phyloP scores from a whole-genome alignment of 1,140 invertebrate species.

The Popillia japonica region DNA sequence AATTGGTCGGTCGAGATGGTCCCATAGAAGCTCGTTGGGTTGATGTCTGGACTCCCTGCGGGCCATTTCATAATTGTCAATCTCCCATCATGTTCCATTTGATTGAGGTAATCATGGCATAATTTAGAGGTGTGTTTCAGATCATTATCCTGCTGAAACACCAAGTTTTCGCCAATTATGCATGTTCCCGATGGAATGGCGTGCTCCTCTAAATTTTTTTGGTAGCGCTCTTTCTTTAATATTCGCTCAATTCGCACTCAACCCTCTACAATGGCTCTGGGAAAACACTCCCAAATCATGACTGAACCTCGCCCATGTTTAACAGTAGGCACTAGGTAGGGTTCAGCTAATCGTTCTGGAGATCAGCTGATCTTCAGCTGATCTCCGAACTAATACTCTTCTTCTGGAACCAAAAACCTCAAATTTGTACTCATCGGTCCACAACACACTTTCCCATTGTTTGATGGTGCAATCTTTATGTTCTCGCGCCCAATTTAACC shows the following conservation, averaged over 20 bases:
- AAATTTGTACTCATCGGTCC: slow-evolving; percentile 39
- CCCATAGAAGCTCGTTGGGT: not conserved
- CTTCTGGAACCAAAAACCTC: slow-evolving; percentile 39
- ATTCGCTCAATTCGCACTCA: slow-evolving; percentile 48
- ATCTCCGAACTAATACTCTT: slow-evolving; percentile 45
- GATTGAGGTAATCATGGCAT: slow-evolving; percentile 16
- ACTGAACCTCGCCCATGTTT: slow-evolving; percentile 53
- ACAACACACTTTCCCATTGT: slow-evolving; percentile 32
- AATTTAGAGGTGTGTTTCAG: slow-evolving; percentile 29
- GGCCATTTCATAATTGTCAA: not conserved
- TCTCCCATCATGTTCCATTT: not conserved
- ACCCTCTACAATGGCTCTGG: slow-evolving; percentile 24
- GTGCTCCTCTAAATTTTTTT: slow-evolving; percentile 39
- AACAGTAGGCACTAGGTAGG: slow-evolving; percentile 50
- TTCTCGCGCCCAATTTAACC: not conserved
- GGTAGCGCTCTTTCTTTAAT: slow-evolving; percentile 45
- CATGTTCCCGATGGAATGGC: slow-evolving; percentile 35
- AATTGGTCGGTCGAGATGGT: not conserved
- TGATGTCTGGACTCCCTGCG: not conserved
- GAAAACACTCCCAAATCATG: slow-evolving; percentile 58
- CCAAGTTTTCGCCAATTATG: slow-evolving; percentile 38
- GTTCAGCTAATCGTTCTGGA: slow-evolving; percentile 45
- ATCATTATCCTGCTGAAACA: slow-evolving; percentile 42
- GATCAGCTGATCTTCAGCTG: no score
- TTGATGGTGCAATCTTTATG: not conserved